phyloP scores from a whole-genome alignment of 2,888 invertebrate genomes.

The Heliconius cydno region DNA sequence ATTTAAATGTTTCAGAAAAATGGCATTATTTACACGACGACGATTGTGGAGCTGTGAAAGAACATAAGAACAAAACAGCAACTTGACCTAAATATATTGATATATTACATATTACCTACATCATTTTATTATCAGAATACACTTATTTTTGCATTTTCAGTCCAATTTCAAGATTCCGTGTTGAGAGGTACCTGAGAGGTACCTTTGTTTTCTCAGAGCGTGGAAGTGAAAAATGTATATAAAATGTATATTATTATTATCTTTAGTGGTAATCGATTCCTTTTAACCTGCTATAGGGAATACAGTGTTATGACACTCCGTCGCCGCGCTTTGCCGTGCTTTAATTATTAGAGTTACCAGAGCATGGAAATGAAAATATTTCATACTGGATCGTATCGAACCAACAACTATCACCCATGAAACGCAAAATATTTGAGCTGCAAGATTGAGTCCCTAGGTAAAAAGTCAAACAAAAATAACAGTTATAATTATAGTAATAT shows the following conservation, averaged over 20 bases:
- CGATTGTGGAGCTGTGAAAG: conserved; percentile 22
- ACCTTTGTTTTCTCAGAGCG: background rate
- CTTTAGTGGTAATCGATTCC: background rate
- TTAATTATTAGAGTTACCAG: no score
- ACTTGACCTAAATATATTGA: background rate
- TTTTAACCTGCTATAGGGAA: background rate
- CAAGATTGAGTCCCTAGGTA: no score
- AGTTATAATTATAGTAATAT: no score
- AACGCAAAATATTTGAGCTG: no score
- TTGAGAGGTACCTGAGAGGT: background rate
- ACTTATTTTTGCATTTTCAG: background rate
- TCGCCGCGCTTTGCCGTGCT: no score
- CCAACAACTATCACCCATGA: no score
- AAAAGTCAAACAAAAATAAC: no score
- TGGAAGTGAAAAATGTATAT: background rate
- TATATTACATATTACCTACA: no score
- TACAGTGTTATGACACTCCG: background rate
- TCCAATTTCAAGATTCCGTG: background rate
- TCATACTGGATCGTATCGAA: no score
- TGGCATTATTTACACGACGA: conserved; percentile 47
- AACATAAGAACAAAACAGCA: background rate
- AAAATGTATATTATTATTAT: background rate
- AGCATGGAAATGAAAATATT: no score
- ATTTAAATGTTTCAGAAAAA: conserved; percentile 42
- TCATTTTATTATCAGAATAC: background rate